Base-by-base conservation (phyloP, 2,888 invertebrate genomes). In the Cataglyphis livida region DNA sequence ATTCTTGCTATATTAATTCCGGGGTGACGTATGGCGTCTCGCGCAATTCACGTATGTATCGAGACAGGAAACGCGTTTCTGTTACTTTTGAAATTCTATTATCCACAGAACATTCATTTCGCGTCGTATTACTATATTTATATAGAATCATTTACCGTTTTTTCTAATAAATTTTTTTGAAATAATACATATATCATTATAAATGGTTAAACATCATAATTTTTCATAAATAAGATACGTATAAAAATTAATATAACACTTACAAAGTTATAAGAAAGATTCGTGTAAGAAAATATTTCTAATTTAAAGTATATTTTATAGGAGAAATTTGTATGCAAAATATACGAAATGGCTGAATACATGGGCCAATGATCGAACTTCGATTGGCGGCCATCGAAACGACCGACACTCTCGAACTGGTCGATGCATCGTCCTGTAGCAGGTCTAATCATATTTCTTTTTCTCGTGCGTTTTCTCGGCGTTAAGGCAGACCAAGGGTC, bases 301-400 rank as follows among this genome's bases (percentile, higher is more conserved):
- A 7, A 1, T 25, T 54, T 66, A 10, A 7, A 32, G 4, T 66
- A 41, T 54, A 25, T 21, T 68, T 41, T 41, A 38, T 32, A 54
- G 28, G 32, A 35, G 12, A 59, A 15, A 15, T 18, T 6, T n/a
- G 21, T 7, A 38, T 32, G 32, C 57, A 38, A 32, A 59, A 41
- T 44, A 12, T 35, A 38, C 38, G 54, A 59, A 35, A 51, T 81
- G 73, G 74, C 75, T 15, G 57, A 62, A 25, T 44, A 25, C 51
- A 62, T 71, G 10, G 38, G 51, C 38, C 62, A 44, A 25, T 82
- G 87, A 90, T 89, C 81, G 91, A 91, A 91, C 86, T 89, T 90
- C 90, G 88, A 92, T 91, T 91, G 92, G 78, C 78, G 78, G 94
- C 93, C 94, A 93, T 94, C 92, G 92, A 89, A 90, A 84, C 92